These are phyloP conservation scores for Meta bourneti DNA, from an alignment of 2,888 invertebrate species.

Conservation along the genomic window DNA sequence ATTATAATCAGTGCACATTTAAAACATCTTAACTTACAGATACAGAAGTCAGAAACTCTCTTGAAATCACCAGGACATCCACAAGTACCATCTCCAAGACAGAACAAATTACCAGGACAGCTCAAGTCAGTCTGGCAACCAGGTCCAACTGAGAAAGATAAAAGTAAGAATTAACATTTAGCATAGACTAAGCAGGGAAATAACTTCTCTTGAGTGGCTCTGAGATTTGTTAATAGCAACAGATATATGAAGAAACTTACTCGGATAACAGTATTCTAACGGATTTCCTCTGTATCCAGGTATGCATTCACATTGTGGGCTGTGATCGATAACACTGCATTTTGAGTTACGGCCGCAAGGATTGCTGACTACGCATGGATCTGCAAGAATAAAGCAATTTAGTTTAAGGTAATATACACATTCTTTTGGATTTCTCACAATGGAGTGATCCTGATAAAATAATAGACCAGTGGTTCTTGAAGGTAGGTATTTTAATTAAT, in stretches of 20 bases:
- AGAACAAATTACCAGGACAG: conserved; percentile 78
- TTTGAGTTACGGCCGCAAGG: conserved; percentile 87
- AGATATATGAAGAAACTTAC: conserved; percentile 67
- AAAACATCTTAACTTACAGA: conserved; percentile 78
- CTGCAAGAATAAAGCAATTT: conserved; percentile 78
- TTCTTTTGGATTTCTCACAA: neutral
- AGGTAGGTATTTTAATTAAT: too few species aligned
- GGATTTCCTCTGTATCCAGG: conserved; percentile 89
- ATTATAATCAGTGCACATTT: neutral
- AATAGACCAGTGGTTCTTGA: too few species aligned
- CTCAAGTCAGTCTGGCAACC: conserved; percentile 78
- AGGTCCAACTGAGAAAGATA: conserved; percentile 69
- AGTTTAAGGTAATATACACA: neutral
- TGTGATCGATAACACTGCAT: conserved; percentile 89
- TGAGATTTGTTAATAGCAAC: neutral
- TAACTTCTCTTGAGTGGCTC: neutral
- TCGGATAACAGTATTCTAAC: conserved; percentile 86
- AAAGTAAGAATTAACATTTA: neutral
- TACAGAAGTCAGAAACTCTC: conserved; percentile 78
- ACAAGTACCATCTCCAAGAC: conserved; percentile 78
- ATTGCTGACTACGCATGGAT: conserved; percentile 87
- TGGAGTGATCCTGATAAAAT: too few species aligned
- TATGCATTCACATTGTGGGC: conserved; percentile 89
- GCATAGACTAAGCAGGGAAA: too few species aligned
- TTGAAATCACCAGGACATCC: conserved; percentile 78